Evolutionary conservation across 2,797 vertebrate genomes (phyloP).

Genomic region (Morelia viridis): DNA sequence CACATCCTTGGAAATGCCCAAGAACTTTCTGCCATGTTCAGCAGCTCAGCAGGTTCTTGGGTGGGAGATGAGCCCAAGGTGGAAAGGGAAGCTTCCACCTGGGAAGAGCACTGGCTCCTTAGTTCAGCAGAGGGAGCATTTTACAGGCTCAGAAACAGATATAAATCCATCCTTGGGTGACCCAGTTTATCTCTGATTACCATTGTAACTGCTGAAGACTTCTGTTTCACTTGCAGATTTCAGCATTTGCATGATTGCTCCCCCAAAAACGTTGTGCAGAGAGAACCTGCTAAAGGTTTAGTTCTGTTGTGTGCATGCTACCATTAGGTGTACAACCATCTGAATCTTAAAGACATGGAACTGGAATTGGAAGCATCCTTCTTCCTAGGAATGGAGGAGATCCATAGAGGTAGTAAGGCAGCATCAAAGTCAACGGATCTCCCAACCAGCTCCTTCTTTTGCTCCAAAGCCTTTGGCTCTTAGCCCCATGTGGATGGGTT

Average conservation of each 20-base stretch:
- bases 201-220: background rate
- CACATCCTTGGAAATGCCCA: too few species aligned
- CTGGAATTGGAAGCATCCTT: too few species aligned
- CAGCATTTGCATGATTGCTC: too few species aligned
- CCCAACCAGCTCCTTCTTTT: background rate
- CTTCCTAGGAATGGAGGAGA: too few species aligned
- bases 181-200: too few species aligned
- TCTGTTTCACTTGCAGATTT: too few species aligned
- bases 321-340: too few species aligned
- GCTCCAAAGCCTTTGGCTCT: background rate
- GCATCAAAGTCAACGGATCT: background rate
- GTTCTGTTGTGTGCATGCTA: background rate
- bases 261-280: background rate
- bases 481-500: too few species aligned
- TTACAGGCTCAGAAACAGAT: background rate
- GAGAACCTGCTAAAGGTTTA: too few species aligned
- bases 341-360: too few species aligned
- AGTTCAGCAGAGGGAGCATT: background rate
- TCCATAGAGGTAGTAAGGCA: too few species aligned
- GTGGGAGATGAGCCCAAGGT: background rate
- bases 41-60: background rate
- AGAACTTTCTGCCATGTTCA: background rate
- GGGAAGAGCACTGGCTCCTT: background rate
- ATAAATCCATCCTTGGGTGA: background rate
- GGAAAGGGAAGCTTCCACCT: background rate